Evolutionary conservation across 1,140 invertebrate species (phyloP), one percentile per base, ranked within the genome.

Genomic region (Neodiprion virginianus): DNA sequence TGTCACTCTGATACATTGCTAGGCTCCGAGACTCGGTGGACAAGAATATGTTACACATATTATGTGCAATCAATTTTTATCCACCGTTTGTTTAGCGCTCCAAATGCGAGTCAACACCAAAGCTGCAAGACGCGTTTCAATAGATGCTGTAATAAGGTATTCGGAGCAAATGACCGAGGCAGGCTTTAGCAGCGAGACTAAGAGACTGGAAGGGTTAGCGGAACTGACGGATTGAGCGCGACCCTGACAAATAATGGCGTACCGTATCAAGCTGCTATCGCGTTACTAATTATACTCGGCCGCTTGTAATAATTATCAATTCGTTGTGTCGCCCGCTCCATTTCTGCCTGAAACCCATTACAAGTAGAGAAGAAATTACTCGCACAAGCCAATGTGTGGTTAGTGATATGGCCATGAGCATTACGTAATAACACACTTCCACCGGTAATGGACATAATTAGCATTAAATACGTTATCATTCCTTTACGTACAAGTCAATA

Each of bases 381-480:
- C 28, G 53, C 11, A 61, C 53, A 61, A 61, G n/a, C 53, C 11
- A 61, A 40, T 77, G 79, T 79, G 79, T 81, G 75, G 67, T 71
- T 65, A 75, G 71, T 69, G 78, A 77, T 77, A 73, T 71, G 79
- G 76, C 75, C 77, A 76, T 71, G 72, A 76, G 75, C 72, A 74
- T 80, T 75, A 79, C 74, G 78, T 75, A 78, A 77, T 77, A 77
- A 72, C 75, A 75, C 75, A 80, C 73, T 78, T 70, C 2, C 67
- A 76, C 76, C 81, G 78, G 77, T 74, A 81, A 83, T 82, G 79
- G 78, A 75, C 80, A 81, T 84, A 81, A 84, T 82, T 81, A 84
- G 79, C 76, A 81, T 81, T 80, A 81, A 80, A 81, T 79, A 78
- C 74, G 79, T 79, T 80, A 81, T 79, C 78, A 81, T 74, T 69